Evolutionary conservation across 2,888 invertebrate species (phyloP).

Genomic region (Globia sparganii): DNA sequence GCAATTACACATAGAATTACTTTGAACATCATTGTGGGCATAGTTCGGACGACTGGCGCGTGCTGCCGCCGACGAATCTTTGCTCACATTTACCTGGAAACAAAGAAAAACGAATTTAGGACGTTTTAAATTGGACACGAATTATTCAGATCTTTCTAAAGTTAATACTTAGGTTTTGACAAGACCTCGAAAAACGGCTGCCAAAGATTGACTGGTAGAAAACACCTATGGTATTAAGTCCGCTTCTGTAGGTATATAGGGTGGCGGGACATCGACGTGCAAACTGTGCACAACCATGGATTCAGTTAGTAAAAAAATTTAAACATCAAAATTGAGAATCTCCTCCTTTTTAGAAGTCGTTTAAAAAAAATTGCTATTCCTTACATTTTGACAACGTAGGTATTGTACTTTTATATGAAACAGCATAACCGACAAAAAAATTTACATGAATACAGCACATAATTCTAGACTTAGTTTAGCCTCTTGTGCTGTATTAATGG

Average conservation of each 20-base stretch:
- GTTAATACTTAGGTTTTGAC: not conserved
- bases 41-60: constrained; percentile 39
- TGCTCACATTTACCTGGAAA: constrained; percentile 59
- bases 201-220: not conserved
- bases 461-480: no score
- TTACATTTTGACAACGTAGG: no score
- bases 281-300: not conserved
- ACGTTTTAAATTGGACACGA: constrained; percentile 25
- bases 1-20: no score
- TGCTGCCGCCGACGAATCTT: constrained; percentile 25
- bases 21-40: constrained; percentile 43
- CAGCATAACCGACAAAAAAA: not conserved
- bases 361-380: not conserved
- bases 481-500: not conserved
- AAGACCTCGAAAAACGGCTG: not conserved
- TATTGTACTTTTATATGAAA: no score
- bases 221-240: no score
- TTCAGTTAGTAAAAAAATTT: no score
- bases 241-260: not conserved
- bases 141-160: constrained; percentile 23
- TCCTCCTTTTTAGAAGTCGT: no score
- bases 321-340: no score
- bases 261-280: not conserved
- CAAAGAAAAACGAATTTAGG: constrained; percentile 55
- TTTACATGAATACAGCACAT: not conserved